A percentile compares a stretch with the other conserved stretches of the same genome.
phyloP scores from a whole-genome alignment of 1,140 invertebrate genomes.

The Lanistes nyassanus region DNA sequence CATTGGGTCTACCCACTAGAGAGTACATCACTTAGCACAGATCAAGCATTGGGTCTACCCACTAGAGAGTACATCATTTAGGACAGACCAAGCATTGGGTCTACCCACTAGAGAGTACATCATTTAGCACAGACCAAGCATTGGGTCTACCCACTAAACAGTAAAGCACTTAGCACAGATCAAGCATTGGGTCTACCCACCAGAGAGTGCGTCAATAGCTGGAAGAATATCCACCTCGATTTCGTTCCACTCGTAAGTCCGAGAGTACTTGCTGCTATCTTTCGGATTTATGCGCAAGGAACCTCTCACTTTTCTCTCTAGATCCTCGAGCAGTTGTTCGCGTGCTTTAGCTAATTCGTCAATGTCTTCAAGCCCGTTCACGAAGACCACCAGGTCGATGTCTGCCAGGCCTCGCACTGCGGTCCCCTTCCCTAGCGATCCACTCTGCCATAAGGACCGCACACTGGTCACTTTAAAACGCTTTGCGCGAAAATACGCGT shows the following conservation, averaged over 20 bases:
- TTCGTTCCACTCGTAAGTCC: constrained; percentile 2
- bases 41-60: too few relatives aligned
- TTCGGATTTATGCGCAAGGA: neutral
- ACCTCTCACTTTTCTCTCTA: neutral
- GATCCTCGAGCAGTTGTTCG: neutral
- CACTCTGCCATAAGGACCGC: neutral
- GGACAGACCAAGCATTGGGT: too few relatives aligned
- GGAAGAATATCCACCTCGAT: constrained; percentile 15
- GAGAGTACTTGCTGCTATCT: neutral
- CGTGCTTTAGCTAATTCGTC: neutral
- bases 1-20: too few relatives aligned
- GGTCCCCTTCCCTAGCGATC: constrained; percentile 16
- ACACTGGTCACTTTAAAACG: neutral
- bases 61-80: too few relatives aligned
- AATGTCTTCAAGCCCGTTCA: neutral
- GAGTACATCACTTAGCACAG: too few relatives aligned
- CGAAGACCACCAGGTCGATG: constrained; percentile 23
- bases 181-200: too few relatives aligned
- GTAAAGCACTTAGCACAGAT: neutral
- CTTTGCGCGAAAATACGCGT: too few relatives aligned
- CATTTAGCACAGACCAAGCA: neutral
- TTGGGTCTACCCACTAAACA: too few relatives aligned
- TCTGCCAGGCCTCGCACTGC: constrained; percentile 10
- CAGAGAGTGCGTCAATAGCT: neutral
- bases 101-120: too few relatives aligned